Percentiles rank a stretch among this genome's conserved stretches.
phyloP scores from a whole-genome alignment of 1,140 invertebrate genomes.

The Anoplophora glabripennis region DNA sequence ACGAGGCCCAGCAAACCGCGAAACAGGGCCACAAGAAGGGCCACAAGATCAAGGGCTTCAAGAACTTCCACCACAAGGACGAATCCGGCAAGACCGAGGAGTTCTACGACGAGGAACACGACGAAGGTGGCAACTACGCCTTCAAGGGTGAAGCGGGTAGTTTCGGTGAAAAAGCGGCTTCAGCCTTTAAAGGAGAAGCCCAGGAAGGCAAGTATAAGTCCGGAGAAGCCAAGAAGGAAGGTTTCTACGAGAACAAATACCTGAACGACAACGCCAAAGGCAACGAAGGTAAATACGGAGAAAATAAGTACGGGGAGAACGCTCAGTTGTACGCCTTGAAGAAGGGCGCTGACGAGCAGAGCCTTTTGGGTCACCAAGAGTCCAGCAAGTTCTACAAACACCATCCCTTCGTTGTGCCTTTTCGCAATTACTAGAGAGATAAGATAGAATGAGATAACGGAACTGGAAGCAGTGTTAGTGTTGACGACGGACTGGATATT shows the following conservation, averaged over 20 bases:
- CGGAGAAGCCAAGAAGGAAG: slow-evolving; percentile 55
- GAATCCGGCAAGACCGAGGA: slow-evolving; percentile 64
- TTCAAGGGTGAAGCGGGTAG: slow-evolving; percentile 51
- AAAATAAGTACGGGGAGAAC: slow-evolving; percentile 55
- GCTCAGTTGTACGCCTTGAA: slow-evolving; percentile 54
- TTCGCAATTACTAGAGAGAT: slow-evolving; percentile 11
- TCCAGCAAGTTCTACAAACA: slow-evolving; percentile 50
- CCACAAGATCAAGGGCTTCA: slow-evolving; percentile 62
- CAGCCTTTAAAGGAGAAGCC: slow-evolving; percentile 57
- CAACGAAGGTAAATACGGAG: slow-evolving; percentile 57
- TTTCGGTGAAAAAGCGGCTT: slow-evolving; percentile 54
- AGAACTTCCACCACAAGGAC: slow-evolving; percentile 63
- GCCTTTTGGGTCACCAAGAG: slow-evolving; percentile 57
- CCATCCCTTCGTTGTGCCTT: slow-evolving; percentile 36
- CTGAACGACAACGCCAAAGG: slow-evolving; percentile 54
- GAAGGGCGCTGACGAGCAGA: slow-evolving; percentile 57
- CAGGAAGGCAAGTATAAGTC: slow-evolving; percentile 55
- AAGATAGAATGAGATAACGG: background rate
- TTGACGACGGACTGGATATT: no score
- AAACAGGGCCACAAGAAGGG: slow-evolving; percentile 63
- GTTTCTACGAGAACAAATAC: slow-evolving; percentile 54
- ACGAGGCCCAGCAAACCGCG: slow-evolving; percentile 54
- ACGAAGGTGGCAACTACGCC: slow-evolving; percentile 57
- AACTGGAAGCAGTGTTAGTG: no score
- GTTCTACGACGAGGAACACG: slow-evolving; percentile 65